A percentile compares a stretch with the other conserved stretches of the same genome.
phyloP scores from a whole-genome alignment of 2,797 vertebrate genomes.

The Lophotriccus pileatus region DNA sequence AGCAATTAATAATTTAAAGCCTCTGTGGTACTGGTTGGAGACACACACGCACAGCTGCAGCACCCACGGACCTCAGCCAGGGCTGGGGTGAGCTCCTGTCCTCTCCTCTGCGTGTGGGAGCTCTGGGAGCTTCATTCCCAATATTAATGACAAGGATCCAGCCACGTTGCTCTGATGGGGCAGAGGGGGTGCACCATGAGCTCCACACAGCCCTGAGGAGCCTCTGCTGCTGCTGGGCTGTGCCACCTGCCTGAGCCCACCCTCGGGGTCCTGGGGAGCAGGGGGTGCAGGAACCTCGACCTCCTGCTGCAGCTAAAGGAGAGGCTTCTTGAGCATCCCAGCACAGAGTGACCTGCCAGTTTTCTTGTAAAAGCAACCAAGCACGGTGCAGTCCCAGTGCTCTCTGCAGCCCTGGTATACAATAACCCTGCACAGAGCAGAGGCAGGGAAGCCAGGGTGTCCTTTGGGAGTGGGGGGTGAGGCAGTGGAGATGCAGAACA shows the following conservation, averaged over 20 bases:
- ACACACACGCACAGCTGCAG: not conserved
- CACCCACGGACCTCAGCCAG: not conserved
- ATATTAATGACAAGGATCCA: fast-evolving
- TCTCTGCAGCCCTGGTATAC: not conserved
- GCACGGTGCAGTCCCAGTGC: fast-evolving
- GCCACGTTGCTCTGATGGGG: fast-evolving
- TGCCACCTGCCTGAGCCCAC: fast-evolving
- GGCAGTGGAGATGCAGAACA: not conserved
- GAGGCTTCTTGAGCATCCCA: not conserved
- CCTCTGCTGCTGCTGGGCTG: not conserved
- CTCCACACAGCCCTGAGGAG: not conserved
- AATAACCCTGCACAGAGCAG: not conserved
- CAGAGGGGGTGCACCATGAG: fast-evolving
- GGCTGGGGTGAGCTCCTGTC: fast-evolving
- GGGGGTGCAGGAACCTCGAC: not conserved
- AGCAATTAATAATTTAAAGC: slow-evolving; percentile 1
- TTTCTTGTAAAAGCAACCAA: not conserved
- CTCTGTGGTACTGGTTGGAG: not conserved
- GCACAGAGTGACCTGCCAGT: not conserved
- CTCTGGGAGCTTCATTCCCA: fast-evolving
- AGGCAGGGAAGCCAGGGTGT: fast-evolving
- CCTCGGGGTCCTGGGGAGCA: not conserved
- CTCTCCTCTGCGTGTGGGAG: fast-evolving
- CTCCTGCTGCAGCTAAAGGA: not conserved
- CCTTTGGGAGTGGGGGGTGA: not conserved